Conservation (phyloP, 2,113 vertebrate genomes). For the cat (Felis catus) region F.catus_Fca126_mat1.0 CM031418.1:137326001-137326500, state of each 20-base stretch:
- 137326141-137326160: rapidly evolving
- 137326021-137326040: background rate
- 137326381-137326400: rapidly evolving
- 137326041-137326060: rapidly evolving
- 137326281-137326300: rapidly evolving
- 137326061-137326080: background rate
- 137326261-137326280: rapidly evolving
- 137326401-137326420: rapidly evolving
- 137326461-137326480: rapidly evolving
- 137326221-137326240: rapidly evolving
- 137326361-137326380: rapidly evolving
- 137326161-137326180: rapidly evolving
- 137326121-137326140: rapidly evolving
- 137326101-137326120: rapidly evolving
- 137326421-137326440: rapidly evolving
- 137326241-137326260: rapidly evolving
- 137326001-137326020: background rate
- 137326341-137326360: rapidly evolving
- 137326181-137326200: background rate
- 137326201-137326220: rapidly evolving
- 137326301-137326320: background rate
- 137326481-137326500: background rate
- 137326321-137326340: rapidly evolving
- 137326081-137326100: rapidly evolving
- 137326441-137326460: rapidly evolving